Percentiles rank a stretch among this genome's conserved stretches.
Evolutionary conservation across 2,888 invertebrate genomes (phyloP).

Genomic region (Iphiclides podalirius): DNA sequence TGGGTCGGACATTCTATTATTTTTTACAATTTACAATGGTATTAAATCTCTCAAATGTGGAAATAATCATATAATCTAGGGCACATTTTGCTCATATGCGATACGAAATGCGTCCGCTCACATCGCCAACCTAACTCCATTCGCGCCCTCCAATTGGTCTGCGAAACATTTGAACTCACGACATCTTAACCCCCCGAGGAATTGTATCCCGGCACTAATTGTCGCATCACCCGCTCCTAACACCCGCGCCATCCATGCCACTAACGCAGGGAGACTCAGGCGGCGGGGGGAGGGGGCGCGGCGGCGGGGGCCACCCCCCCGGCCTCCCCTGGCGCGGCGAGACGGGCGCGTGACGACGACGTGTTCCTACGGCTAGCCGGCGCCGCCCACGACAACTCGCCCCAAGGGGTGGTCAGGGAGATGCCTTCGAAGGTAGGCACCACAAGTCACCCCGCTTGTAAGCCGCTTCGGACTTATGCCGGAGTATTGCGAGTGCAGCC

Average conservation of each 20-base stretch:
- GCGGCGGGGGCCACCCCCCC: slow-evolving; percentile 69
- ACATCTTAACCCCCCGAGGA: too few relatives aligned
- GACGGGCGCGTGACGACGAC: slow-evolving; percentile 83
- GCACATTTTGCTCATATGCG: too few relatives aligned
- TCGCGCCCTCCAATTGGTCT: too few relatives aligned
- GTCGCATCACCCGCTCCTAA: slow-evolving; percentile 31
- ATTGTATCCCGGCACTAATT: slow-evolving; percentile 5
- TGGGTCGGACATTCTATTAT: too few relatives aligned
- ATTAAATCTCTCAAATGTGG: too few relatives aligned
- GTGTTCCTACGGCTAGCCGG: slow-evolving; percentile 88
- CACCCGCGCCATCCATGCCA: slow-evolving; percentile 28
- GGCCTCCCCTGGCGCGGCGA: slow-evolving; percentile 78
- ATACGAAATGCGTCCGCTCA: too few relatives aligned
- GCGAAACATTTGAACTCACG: too few relatives aligned
- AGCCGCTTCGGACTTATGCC: too few relatives aligned
- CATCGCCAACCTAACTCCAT: not conserved
- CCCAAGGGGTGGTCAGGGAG: slow-evolving; percentile 78
- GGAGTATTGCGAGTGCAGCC: too few relatives aligned
- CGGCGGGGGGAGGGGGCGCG: slow-evolving; percentile 34
- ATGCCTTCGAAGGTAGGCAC: slow-evolving; percentile 77
- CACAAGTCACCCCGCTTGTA: too few relatives aligned
- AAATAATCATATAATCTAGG: too few relatives aligned
- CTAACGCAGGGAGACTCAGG: slow-evolving; percentile 45
- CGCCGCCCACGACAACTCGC: slow-evolving; percentile 42
- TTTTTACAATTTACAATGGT: too few relatives aligned